Percentiles rank a stretch among this genome's conserved stretches.
phyloP scores from a whole-genome alignment of 2,888 invertebrate genomes.

The Cylindroiulus punctatus region DNA sequence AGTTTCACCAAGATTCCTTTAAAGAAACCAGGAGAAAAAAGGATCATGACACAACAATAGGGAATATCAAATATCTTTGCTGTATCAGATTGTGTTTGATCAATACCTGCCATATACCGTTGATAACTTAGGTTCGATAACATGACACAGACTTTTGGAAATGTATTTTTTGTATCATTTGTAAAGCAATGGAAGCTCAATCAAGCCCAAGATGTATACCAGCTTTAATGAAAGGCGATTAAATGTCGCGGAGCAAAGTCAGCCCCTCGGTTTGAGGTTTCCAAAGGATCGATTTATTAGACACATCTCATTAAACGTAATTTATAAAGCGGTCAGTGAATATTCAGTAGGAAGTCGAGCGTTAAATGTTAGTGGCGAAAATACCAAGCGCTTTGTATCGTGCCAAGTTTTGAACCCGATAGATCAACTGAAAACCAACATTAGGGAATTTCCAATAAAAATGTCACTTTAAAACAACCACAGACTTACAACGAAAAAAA shows the following conservation, averaged over 20 bases:
- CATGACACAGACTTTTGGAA: too few relatives aligned
- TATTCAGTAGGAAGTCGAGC: not conserved
- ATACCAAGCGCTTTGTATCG: not conserved
- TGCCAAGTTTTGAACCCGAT: not conserved
- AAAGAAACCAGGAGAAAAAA: too few relatives aligned
- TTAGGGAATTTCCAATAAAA: constrained; percentile 17
- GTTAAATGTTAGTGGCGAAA: not conserved
- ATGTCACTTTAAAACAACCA: not conserved
- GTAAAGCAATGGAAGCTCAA: too few relatives aligned
- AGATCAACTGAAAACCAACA: constrained; percentile 1
- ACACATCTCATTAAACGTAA: constrained; percentile 35
- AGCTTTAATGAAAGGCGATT: not conserved
- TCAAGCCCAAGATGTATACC: not conserved
- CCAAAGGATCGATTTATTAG: constrained; percentile 16
- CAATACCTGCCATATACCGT: too few relatives aligned
- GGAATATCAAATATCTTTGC: too few relatives aligned
- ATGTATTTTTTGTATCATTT: too few relatives aligned
- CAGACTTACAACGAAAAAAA: not conserved
- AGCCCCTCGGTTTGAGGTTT: not conserved
- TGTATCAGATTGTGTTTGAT: too few relatives aligned
- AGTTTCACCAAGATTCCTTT: too few relatives aligned
- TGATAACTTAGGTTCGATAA: too few relatives aligned
- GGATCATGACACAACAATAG: too few relatives aligned
- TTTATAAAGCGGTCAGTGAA: constrained; percentile 29
- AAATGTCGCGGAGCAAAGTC: not conserved